phyloP scores from a whole-genome alignment of 2,797 vertebrate genomes.

The Aselliscus stoliczkanus region DNA sequence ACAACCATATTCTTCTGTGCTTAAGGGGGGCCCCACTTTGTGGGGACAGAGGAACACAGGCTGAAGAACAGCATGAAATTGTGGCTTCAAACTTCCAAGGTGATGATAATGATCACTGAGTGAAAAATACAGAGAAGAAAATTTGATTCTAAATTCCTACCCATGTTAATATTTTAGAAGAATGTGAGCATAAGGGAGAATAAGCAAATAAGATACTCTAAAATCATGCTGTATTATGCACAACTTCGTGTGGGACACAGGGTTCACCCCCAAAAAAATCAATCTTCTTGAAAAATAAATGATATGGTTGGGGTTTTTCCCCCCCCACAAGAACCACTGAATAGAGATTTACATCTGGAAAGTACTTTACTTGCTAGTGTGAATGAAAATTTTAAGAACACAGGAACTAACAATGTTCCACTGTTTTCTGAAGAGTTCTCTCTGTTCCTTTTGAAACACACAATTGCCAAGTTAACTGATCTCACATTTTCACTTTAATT shows the following conservation, averaged over 20 bases:
- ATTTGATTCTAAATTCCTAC: conserved; percentile 11
- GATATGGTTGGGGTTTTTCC: neutral
- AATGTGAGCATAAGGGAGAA: neutral
- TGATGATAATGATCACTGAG: neutral
- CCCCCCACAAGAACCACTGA: neutral
- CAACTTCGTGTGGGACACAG: neutral
- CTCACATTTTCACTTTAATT: conserved; percentile 36
- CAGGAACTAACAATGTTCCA: neutral
- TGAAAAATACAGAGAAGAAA: conserved; percentile 34
- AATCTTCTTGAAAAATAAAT: conserved; percentile 35
- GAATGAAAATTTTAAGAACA: neutral
- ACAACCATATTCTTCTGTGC: neutral
- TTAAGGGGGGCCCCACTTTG: neutral
- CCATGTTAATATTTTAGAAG: conserved; percentile 1
- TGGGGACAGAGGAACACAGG: neutral
- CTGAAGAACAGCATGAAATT: neutral
- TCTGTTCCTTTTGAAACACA: conserved; percentile 24
- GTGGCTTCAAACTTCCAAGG: neutral
- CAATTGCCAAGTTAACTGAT: conserved; percentile 26
- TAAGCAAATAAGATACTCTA: neutral
- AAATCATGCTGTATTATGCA: neutral
- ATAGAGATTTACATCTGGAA: neutral
- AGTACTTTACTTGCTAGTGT: neutral
- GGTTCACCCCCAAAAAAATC: neutral
- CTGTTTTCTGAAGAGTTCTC: conserved; percentile 20